Conservation (phyloP, 2,113 vertebrate species). For the Chamaetylas fuelleborni region DNA sequence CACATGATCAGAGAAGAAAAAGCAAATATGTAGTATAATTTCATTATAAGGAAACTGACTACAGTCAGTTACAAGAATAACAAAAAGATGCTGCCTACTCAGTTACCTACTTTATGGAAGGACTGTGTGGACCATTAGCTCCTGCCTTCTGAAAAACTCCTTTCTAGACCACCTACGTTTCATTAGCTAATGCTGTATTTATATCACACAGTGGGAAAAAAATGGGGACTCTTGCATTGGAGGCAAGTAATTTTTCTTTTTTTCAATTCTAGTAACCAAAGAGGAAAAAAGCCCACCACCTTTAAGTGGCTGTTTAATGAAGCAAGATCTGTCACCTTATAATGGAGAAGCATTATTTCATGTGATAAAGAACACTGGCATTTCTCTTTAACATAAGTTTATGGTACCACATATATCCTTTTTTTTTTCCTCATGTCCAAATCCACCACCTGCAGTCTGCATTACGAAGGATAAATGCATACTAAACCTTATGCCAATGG, state of each 20-base stretch:
- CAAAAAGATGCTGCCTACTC: background rate
- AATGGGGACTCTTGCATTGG: background rate
- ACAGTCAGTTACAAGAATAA: background rate
- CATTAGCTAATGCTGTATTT: background rate
- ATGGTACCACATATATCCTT: background rate
- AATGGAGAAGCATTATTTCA: background rate
- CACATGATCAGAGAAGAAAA: background rate
- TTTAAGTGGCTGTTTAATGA: background rate
- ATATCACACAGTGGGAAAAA: background rate
- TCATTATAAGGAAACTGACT: background rate
- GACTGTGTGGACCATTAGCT: fast-evolving
- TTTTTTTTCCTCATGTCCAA: background rate
- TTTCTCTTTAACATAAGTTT: background rate
- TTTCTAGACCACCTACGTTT: background rate
- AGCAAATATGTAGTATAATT: background rate
- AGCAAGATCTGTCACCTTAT: background rate
- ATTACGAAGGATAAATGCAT: background rate
- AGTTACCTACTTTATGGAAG: background rate
- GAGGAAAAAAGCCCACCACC: background rate
- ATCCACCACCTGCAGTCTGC: background rate
- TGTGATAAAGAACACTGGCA: background rate
- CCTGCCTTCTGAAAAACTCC: background rate
- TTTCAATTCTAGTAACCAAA: background rate
- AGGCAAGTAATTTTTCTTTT: background rate
- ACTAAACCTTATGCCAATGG: background rate